Conservation (phyloP, 1,140 invertebrate genomes). For the Aricia agestis region DNA sequence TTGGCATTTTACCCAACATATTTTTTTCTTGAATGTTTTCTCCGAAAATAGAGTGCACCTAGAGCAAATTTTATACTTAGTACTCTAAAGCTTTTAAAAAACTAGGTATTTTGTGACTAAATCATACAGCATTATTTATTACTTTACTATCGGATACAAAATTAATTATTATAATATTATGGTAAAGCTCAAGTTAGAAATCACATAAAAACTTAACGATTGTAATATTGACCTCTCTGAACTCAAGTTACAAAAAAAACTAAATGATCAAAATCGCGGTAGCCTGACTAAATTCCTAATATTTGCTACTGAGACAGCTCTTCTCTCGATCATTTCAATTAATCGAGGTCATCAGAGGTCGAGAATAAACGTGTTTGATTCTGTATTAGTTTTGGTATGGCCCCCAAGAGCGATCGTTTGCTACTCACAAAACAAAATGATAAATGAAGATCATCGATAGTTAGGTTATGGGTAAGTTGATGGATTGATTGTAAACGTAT, state of each 20-base stretch:
- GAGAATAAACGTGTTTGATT: background rate
- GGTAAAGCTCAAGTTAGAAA: too few relatives aligned
- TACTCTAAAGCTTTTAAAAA: too few relatives aligned
- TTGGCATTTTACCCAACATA: conserved; percentile 22
- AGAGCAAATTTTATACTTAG: too few relatives aligned
- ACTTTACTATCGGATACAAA: too few relatives aligned
- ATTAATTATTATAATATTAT: too few relatives aligned
- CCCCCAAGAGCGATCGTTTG: conserved; percentile 55
- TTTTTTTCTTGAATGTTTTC: conserved; percentile 10
- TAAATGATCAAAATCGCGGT: background rate
- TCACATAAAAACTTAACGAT: too few relatives aligned
- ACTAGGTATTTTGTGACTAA: too few relatives aligned
- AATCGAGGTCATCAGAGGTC: background rate
- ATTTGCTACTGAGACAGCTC: background rate
- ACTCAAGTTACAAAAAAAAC: too few relatives aligned
- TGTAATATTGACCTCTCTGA: too few relatives aligned
- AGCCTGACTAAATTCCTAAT: background rate
- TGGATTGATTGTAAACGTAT: conserved; percentile 71
- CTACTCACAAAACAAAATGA: conserved; percentile 71
- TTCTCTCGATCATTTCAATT: background rate
- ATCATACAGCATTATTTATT: too few relatives aligned
- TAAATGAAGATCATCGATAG: conserved; percentile 71
- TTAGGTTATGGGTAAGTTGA: conserved; percentile 70
- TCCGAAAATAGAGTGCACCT: background rate
- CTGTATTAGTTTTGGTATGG: conserved; percentile 34